phyloP scores from a whole-genome alignment of 2,888 invertebrate genomes.

The Spodoptera littoralis region DNA sequence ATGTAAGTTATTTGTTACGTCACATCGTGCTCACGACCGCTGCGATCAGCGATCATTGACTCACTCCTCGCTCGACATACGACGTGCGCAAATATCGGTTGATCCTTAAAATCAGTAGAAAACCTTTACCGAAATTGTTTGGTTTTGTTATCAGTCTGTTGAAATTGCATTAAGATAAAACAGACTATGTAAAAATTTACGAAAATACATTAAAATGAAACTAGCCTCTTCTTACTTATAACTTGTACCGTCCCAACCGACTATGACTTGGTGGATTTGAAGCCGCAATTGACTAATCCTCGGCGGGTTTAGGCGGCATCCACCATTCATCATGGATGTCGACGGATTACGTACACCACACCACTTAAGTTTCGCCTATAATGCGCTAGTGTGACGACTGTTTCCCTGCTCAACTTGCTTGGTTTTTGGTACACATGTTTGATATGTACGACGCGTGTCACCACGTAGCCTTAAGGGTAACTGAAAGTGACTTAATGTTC shows the following conservation, averaged over 20 bases:
- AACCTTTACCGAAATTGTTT: too few relatives aligned
- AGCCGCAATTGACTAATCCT: slow-evolving; percentile 71
- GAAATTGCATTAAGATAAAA: too few relatives aligned
- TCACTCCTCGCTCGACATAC: too few relatives aligned
- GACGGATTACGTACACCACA: slow-evolving; percentile 57
- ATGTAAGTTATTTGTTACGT: too few relatives aligned
- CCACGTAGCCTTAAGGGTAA: slow-evolving; percentile 10
- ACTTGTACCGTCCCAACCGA: slow-evolving; percentile 45
- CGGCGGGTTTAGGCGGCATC: slow-evolving; percentile 52
- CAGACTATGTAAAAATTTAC: too few relatives aligned
- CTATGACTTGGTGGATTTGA: slow-evolving; percentile 66
- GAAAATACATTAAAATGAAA: neutral
- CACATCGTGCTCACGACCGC: too few relatives aligned
- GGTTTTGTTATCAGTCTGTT: too few relatives aligned
- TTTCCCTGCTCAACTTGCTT: slow-evolving; percentile 25
- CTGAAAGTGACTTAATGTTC: slow-evolving; percentile 35
- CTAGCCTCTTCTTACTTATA: slow-evolving; percentile 9
- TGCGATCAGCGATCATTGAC: too few relatives aligned
- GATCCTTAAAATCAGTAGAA: too few relatives aligned
- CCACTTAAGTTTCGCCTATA: slow-evolving; percentile 51
- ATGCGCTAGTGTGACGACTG: slow-evolving; percentile 39
- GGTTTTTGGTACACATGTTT: slow-evolving; percentile 40
- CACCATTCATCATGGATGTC: slow-evolving; percentile 70
- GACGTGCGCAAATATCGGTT: too few relatives aligned
- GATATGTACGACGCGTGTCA: slow-evolving; percentile 20